Evolutionary conservation across 1,140 invertebrate species (phyloP).

Genomic region (Acyrthosiphon pisum): DNA sequence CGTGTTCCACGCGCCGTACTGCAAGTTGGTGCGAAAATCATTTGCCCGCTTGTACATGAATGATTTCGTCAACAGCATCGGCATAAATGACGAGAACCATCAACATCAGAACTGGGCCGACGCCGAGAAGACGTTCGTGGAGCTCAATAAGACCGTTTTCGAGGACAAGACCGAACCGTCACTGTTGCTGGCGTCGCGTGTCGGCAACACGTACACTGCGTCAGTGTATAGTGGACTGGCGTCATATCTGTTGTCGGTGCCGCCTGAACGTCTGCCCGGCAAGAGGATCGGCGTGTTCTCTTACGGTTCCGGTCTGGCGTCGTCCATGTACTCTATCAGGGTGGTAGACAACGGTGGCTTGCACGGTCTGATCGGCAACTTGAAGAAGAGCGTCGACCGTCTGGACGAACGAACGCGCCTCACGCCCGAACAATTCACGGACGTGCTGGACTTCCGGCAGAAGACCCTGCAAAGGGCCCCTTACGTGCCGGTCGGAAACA

Average conservation of each 20-base stretch:
- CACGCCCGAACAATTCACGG: slow-evolving; percentile 76
- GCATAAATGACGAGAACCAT: slow-evolving; percentile 64
- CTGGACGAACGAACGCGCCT: slow-evolving; percentile 76
- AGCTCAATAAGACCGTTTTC: slow-evolving; percentile 77
- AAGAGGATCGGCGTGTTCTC: slow-evolving; percentile 91
- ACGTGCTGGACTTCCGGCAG: slow-evolving; percentile 80
- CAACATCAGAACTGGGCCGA: slow-evolving; percentile 65
- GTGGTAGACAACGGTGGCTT: slow-evolving; percentile 73
- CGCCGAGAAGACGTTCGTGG: slow-evolving; percentile 86
- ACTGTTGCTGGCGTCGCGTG: slow-evolving; percentile 83
- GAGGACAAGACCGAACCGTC: slow-evolving; percentile 86
- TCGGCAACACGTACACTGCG: slow-evolving; percentile 99
- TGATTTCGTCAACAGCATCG: slow-evolving; percentile 70
- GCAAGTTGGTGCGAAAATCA: slow-evolving; percentile 97
- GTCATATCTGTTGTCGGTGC: slow-evolving; percentile 79
- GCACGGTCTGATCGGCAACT: slow-evolving; percentile 70
- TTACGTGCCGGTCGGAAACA: slow-evolving; percentile 76
- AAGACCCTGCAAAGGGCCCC: slow-evolving; percentile 79
- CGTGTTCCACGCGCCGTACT: slow-evolving; percentile 96
- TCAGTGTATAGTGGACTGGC: slow-evolving; percentile 93
- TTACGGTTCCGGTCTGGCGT: slow-evolving; percentile 96
- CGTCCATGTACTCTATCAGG: slow-evolving; percentile 93
- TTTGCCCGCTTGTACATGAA: slow-evolving; percentile 86
- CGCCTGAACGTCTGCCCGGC: slow-evolving; percentile 73
- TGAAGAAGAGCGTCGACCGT: slow-evolving; percentile 73